Evolutionary conservation across 2,888 invertebrate genomes (phyloP).

Genomic region (Spilarctia lutea): DNA sequence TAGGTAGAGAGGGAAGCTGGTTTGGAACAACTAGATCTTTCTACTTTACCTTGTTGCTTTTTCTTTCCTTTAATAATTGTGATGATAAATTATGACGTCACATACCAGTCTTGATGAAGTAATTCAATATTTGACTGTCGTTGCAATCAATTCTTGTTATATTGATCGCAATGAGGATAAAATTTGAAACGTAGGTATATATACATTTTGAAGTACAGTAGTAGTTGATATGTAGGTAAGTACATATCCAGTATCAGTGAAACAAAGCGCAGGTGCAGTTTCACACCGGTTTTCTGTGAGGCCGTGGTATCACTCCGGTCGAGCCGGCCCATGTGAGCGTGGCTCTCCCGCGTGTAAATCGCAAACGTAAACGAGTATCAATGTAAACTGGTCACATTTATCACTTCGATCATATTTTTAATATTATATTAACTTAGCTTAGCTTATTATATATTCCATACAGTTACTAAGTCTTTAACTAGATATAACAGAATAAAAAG

Average conservation of each 20-base stretch:
- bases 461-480: constrained; percentile 18
- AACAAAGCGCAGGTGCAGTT: too few relatives aligned
- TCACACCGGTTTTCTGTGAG: too few relatives aligned
- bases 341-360: too few relatives aligned
- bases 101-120: neutral
- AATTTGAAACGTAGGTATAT: neutral
- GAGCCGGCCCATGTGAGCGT: too few relatives aligned
- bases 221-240: too few relatives aligned
- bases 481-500: constrained; percentile 13
- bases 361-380: too few relatives aligned
- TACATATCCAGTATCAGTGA: too few relatives aligned
- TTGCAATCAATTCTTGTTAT: neutral
- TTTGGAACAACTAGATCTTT: neutral
- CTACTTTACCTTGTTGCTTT: neutral
- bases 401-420: neutral
- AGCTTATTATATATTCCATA: constrained; percentile 7
- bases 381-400: neutral
- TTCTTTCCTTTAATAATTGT: neutral
- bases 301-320: too few relatives aligned
- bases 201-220: too few relatives aligned
- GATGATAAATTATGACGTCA: neutral
- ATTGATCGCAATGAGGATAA: neutral
- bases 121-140: neutral
- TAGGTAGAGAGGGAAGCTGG: neutral
- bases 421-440: neutral